Conservation (phyloP, 2,113 vertebrate genomes). For the Zootoca vivipara region DNA sequence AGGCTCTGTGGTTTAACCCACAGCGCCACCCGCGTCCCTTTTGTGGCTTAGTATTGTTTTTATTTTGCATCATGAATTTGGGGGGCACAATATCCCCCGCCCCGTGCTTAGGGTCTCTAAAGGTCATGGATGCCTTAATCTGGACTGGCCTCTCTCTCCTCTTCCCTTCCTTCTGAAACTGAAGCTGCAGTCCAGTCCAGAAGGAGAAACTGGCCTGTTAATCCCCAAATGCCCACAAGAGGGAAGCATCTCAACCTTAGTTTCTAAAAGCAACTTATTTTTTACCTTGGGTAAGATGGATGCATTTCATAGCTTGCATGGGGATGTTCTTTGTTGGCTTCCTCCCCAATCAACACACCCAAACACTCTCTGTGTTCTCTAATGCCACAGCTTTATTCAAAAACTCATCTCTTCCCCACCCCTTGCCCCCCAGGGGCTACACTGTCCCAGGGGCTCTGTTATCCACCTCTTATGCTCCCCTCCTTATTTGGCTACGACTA, state of each 20-base stretch:
- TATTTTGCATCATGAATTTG: no score
- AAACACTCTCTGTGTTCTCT: neutral
- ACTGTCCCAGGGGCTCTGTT: conserved; percentile 9
- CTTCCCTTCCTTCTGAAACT: neutral
- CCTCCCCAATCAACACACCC: neutral
- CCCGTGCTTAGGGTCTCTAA: no score
- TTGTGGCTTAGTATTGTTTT: no score
- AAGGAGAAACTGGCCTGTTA: neutral
- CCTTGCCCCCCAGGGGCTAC: conserved; percentile 20
- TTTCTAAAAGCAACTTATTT: neutral
- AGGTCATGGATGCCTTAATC: no score
- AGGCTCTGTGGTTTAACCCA: no score
- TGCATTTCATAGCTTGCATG: neutral
- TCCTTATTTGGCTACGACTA: neutral
- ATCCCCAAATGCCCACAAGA: conserved; percentile 5
- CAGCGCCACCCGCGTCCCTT: no score
- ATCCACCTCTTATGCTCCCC: neutral
- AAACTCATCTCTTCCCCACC: neutral
- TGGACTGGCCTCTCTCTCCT: no score
- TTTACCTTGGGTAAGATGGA: neutral
- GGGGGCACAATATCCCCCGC: no score
- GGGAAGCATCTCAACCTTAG: neutral
- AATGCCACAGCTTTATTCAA: conserved; percentile 18
- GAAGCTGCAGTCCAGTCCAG: neutral
- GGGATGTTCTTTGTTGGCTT: neutral